A percentile compares a stretch with the other conserved stretches of the same genome.
Conservation (phyloP, 37 sponge, comb jelly and placozoan genomes). For the Amphimedon queenslandica region DNA sequence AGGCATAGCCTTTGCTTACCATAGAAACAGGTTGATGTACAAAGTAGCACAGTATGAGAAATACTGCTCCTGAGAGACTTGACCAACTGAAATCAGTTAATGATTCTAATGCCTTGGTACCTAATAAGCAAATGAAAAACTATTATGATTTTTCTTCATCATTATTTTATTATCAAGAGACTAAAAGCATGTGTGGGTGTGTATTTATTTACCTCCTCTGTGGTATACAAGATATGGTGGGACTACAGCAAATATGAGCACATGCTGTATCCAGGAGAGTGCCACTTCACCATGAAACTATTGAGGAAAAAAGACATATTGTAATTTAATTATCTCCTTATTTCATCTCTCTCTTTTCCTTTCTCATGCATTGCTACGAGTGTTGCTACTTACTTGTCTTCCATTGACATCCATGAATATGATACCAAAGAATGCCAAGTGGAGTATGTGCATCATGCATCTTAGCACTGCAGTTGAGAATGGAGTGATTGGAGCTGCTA, state of each 20-base stretch:
- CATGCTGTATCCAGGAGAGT: constrained; percentile 51
- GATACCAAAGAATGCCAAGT: too few relatives aligned
- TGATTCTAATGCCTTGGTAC: constrained; percentile 63
- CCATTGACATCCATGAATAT: too few relatives aligned
- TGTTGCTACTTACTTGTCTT: too few relatives aligned
- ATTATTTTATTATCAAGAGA: neutral
- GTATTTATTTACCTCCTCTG: constrained; percentile 55
- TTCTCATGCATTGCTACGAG: too few relatives aligned
- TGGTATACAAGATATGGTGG: constrained; percentile 54
- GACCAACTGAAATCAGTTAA: constrained; percentile 76
- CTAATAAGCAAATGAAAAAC: constrained; percentile 12
- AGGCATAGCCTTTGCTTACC: too few relatives aligned
- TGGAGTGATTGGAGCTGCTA: too few relatives aligned
- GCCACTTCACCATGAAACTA: constrained; percentile 12
- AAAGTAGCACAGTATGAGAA: constrained; percentile 76
- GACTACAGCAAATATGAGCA: constrained; percentile 46
- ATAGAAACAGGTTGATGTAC: constrained; percentile 67
- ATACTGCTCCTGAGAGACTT: constrained; percentile 62
- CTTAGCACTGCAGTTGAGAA: too few relatives aligned
- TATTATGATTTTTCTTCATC: too few relatives aligned
- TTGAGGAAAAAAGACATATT: constrained; percentile 21
- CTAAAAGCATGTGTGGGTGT: neutral
- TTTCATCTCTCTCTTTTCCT: too few relatives aligned
- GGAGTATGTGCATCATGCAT: too few relatives aligned
- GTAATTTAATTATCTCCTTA: too few relatives aligned